Evolutionary conservation across 2,113 vertebrate species (phyloP).

Genomic region (Mugil cephalus): DNA sequence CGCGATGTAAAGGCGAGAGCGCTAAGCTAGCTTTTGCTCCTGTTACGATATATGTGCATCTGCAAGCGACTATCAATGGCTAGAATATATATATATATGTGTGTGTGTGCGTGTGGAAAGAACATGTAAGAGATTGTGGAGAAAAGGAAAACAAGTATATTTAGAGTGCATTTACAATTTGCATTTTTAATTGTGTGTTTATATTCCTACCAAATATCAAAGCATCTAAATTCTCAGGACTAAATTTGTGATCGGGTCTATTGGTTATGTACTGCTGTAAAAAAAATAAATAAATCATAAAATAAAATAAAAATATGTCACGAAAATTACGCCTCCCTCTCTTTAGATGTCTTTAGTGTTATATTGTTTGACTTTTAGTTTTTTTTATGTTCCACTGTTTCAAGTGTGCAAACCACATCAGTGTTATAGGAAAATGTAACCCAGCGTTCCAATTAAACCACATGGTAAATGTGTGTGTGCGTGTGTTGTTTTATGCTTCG

Average conservation of each 20-base stretch:
- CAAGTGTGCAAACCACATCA: conserved; percentile 52
- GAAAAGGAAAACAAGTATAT: conserved; percentile 18
- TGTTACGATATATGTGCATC: conserved; percentile 42
- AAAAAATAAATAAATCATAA: no score
- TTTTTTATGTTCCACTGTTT: conserved; percentile 42
- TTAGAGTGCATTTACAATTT: conserved; percentile 46
- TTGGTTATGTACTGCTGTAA: conserved; percentile 52
- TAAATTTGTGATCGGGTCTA: conserved; percentile 7
- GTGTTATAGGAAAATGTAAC: conserved; percentile 62
- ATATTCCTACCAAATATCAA: conserved; percentile 9
- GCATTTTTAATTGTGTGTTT: conserved; percentile 22
- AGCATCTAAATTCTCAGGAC: conserved; percentile 10
- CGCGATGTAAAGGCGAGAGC: conserved; percentile 25
- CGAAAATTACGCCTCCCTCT: not conserved
- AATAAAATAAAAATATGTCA: conserved; percentile 6
- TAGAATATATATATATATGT: conserved; percentile 49
- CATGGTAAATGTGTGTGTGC: conserved; percentile 42
- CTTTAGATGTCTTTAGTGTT: conserved; percentile 28
- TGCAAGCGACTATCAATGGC: conserved; percentile 42
- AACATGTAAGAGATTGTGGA: conserved; percentile 18
- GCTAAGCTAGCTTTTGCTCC: conserved; percentile 48
- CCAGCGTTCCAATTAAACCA: conserved; percentile 76
- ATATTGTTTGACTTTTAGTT: conserved; percentile 27
- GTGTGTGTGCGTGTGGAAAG: conserved; percentile 25
- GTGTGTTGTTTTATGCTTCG: conserved; percentile 1